Evolutionary conservation across 1,140 invertebrate genomes (phyloP).

Genomic region (Monomorium pharaonis): DNA sequence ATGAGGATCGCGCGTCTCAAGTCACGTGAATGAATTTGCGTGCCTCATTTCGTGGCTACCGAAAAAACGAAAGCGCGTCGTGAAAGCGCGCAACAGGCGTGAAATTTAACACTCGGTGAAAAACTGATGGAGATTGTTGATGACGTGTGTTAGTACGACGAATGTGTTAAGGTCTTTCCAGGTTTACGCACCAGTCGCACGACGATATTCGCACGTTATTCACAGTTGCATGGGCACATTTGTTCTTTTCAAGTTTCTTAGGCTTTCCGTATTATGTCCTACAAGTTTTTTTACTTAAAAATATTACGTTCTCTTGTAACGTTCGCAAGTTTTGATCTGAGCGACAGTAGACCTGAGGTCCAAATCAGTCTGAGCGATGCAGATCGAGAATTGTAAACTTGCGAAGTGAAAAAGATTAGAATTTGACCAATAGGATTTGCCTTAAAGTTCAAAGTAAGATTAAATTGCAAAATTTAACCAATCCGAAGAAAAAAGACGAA

Average conservation of each 20-base stretch:
- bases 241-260: neutral
- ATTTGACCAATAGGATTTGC: neutral
- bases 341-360: too few species aligned
- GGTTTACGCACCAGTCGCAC: conserved; percentile 1
- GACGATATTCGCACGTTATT: neutral
- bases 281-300: neutral
- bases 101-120: neutral
- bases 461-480: too few species aligned
- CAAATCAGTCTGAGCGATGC: neutral
- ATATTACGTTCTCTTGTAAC: neutral
- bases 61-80: neutral
- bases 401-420: neutral
- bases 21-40: too few species aligned
- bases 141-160: neutral
- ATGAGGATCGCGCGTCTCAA: neutral
- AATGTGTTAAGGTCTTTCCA: neutral
- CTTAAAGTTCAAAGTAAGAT: too few species aligned
- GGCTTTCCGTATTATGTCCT: neutral
- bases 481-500: neutral
- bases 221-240: neutral
- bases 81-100: neutral
- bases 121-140: too few species aligned
- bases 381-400: neutral
- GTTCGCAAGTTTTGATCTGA: neutral
- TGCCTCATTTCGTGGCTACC: too few species aligned